phyloP scores from a whole-genome alignment of 2,888 invertebrate species.

The Epinotia ramella region DNA sequence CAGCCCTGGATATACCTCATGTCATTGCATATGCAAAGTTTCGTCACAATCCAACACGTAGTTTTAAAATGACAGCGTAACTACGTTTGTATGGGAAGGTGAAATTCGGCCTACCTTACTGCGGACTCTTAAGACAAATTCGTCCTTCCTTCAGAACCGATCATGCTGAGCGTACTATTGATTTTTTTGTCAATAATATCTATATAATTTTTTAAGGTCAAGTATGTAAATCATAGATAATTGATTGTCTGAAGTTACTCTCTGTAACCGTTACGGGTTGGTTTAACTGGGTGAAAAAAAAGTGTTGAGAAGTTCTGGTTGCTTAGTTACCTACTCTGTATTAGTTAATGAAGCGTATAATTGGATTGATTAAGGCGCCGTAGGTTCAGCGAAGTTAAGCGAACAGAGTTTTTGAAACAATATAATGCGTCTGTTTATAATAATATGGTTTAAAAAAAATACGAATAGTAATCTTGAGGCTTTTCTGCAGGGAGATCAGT shows the following conservation, averaged over 20 bases:
- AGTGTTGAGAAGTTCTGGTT: slow-evolving; percentile 30
- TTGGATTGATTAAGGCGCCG: slow-evolving; percentile 28
- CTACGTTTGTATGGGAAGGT: no score
- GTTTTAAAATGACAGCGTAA: no score
- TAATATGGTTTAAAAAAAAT: no score
- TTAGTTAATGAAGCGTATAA: slow-evolving; percentile 35
- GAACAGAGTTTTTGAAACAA: no score
- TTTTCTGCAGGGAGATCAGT: no score
- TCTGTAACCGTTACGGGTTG: slow-evolving; percentile 35
- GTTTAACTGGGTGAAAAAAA: slow-evolving; percentile 37
- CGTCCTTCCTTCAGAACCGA: slow-evolving; percentile 30
- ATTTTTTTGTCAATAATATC: slow-evolving; percentile 19
- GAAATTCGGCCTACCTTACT: no score
- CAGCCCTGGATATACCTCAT: no score
- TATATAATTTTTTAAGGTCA: slow-evolving; percentile 35
- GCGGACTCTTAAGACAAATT: not conserved
- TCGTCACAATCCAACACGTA: no score
- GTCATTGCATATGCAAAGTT: no score
- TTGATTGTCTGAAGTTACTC: slow-evolving; percentile 27
- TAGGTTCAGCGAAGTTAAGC: no score
- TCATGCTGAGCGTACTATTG: slow-evolving; percentile 21
- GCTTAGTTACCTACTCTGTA: slow-evolving; percentile 34
- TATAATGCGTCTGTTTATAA: no score
- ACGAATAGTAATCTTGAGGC: no score
- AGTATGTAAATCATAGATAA: slow-evolving; percentile 22